phyloP scores from a whole-genome alignment of 2,113 vertebrate genomes.

The Otolemur garnettii region DNA sequence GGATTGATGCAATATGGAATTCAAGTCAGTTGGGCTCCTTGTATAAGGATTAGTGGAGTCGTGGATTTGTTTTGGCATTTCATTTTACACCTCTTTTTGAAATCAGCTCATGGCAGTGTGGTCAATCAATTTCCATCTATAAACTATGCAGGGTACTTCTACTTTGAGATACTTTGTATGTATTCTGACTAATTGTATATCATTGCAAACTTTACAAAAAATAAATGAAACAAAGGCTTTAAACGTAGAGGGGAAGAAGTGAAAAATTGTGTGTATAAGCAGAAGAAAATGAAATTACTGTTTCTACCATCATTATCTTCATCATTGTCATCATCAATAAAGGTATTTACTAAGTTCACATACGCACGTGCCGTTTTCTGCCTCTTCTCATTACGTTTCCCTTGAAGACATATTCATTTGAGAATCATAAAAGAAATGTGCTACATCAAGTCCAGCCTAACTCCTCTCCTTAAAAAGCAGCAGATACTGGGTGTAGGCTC shows the following conservation, averaged over 20 bases:
- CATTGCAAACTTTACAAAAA: slow-evolving; percentile 4
- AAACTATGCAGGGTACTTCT: slow-evolving; percentile 42
- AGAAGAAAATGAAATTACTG: slow-evolving; percentile 21
- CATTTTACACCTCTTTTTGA: slow-evolving; percentile 73
- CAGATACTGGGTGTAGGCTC: neutral
- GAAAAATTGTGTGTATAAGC: neutral
- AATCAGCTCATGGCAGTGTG: slow-evolving; percentile 62
- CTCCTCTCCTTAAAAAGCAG: slow-evolving; percentile 17
- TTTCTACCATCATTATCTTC: neutral
- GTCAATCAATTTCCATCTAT: slow-evolving; percentile 11
- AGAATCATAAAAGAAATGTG: slow-evolving; percentile 35
- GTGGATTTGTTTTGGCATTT: slow-evolving; percentile 82
- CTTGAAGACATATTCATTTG: neutral
- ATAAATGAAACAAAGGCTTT: slow-evolving; percentile 29
- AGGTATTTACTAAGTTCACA: neutral
- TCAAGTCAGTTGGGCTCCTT: slow-evolving; percentile 50
- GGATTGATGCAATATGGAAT: slow-evolving; percentile 58
- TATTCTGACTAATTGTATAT: slow-evolving; percentile 23
- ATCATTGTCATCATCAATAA: neutral
- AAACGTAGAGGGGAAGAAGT: neutral
- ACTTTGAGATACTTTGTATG: slow-evolving; percentile 2
- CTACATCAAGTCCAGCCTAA: slow-evolving; percentile 38
- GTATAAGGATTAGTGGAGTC: slow-evolving; percentile 60
- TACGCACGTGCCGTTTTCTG: neutral
- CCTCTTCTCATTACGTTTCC: neutral